Evolutionary conservation across 2,888 invertebrate species (phyloP), one percentile per base, ranked within the genome.

Genomic region (Therioaphis trifolii): DNA sequence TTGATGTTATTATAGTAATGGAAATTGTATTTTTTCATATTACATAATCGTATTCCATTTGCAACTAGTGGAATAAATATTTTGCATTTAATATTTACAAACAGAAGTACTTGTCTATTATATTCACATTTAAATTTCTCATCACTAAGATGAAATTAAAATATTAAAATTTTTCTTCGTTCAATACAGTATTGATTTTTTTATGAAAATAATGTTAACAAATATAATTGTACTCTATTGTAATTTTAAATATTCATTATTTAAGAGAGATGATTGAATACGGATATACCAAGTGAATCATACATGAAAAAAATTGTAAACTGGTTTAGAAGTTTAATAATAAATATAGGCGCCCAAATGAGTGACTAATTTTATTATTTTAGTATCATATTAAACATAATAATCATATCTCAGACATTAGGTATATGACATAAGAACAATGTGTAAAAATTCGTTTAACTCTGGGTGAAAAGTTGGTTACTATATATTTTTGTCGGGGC

Each of bases 11-110:
- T 76, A 49, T 74, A 40, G 52, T 35, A 49, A 82, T 24, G 49
- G 49, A 72, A 82, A 82, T 82, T 18, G 46, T 35, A 82, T 49
- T 74, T 58, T n/a, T 82, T 40, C 72, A 80, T 29, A 72, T 82
- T 82, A 82, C 74, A 72, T 82, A 82, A 82, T n/a, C 49, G n/a
- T n/a, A 71, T 71, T 69, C 24, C n/a, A 46, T 52, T 69, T 79
- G 46, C 18, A 24, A 58, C 43, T n/a, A 35, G 18, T 71, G n/a
- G n/a, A 3, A 43, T 29, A 72, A 12, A 72, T 29, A 61, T 29
- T 40, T 52, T 58, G n/a, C 49, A 76, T 43, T 75, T 12, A 75
- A 43, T 66, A 52, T 77, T 78, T 68, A 68, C 24, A 21, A 52
- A 77, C 46, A 49, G 21, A 35, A 66, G 24, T n/a, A n/a, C n/a